Base-by-base conservation (phyloP, 2,888 invertebrate species). In the Zonitis immaculata region DNA sequence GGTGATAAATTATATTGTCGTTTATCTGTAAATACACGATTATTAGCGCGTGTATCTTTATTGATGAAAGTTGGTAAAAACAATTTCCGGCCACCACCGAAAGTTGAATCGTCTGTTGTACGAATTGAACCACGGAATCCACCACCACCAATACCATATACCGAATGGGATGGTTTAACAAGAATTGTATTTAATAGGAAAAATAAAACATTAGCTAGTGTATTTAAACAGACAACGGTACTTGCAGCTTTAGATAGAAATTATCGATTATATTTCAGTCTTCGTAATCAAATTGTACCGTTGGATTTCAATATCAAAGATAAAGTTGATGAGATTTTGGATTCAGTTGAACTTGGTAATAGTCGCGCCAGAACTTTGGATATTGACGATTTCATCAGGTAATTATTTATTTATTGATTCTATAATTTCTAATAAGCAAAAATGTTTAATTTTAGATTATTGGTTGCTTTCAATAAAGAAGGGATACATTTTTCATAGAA, bases 41-140 rank as follows among this genome's bases (percentile, higher is more conserved):
- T 99, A 14, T 78, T 99, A 58, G 93, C 99, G 1, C 82, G 94
- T 68, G 96, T 99, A 8, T 95, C 97, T 74, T 86, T 95, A 81
- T 76, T 98, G 25, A 95, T 98, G 91, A 97, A 97, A 83, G 94
- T 98, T 67, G 97, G 97, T 1, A 95, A 92, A 78, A 98, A 98
- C 75, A 99, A 99, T 77, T 99, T 99, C 72, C 85, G 90, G 58
- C 99, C 99, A 14, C 98, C 99, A 39, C 99, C 99, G 5, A 98
- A 98, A 82, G 98, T 99, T 1, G 99, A 99, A 75, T 98, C 98
- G 0, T 92, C 91, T 76, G 98, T 99, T 2, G 96, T 99, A 0
- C 82, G 99, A 68, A 88, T 99, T 71, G 98, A 99, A 73, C 99
- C 99, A 0, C 85, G 89, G 69, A 96, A 96, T 78, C 99, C 99